phyloP scores from a whole-genome alignment of 2,888 invertebrate genomes.

The Melitaea athalia region DNA sequence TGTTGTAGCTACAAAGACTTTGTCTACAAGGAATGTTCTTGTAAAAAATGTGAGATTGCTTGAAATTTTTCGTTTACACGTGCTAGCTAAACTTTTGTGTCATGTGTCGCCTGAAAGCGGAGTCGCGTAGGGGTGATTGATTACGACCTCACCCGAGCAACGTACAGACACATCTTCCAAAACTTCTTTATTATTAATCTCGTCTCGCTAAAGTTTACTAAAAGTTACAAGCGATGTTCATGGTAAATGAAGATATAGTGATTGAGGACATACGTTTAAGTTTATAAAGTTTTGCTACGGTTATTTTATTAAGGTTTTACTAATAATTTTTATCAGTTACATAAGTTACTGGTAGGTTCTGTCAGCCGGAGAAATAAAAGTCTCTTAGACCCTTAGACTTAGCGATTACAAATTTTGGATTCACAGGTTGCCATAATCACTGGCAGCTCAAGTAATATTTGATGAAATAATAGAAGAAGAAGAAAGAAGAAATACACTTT shows the following conservation, averaged over 20 bases:
- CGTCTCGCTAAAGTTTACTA: not conserved
- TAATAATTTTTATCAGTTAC: no score
- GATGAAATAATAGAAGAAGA: no score
- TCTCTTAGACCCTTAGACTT: no score
- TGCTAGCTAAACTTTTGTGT: not conserved
- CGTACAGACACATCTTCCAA: slow-evolving; percentile 6
- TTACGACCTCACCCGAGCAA: slow-evolving; percentile 26
- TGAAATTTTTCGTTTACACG: not conserved
- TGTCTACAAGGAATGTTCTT: not conserved
- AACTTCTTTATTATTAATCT: slow-evolving; percentile 10
- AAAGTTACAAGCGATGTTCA: not conserved
- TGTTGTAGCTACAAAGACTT: no score
- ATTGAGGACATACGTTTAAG: not conserved
- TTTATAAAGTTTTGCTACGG: no score
- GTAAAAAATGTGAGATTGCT: not conserved
- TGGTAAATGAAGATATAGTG: not conserved
- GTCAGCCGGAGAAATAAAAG: no score
- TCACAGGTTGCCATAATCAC: no score
- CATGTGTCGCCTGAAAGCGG: slow-evolving; percentile 40
- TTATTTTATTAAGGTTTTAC: no score
- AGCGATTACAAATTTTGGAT: no score
- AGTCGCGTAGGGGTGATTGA: slow-evolving; percentile 48
- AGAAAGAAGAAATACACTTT: no score
- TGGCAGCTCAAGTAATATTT: no score
- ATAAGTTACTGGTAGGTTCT: no score